These are phyloP conservation scores for Caenorhabditis wallacei DNA, from an alignment of 2,888 invertebrate species.

Conservation along the genomic window DNA sequence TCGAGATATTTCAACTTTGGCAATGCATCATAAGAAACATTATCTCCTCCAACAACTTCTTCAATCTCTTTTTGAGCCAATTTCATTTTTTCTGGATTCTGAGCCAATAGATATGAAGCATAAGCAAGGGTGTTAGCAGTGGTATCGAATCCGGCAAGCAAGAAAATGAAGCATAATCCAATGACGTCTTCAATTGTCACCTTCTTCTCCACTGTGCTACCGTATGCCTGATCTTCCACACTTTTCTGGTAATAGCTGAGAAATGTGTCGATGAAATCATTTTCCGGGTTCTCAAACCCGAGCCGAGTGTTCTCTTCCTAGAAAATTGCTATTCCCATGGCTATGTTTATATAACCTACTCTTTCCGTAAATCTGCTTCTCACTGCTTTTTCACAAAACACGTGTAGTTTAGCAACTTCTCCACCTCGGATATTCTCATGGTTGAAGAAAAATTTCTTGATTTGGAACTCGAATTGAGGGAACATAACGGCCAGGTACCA, in stretches of 20 bases:
- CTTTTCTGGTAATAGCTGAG: constrained; percentile 74
- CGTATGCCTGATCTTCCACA: constrained; percentile 46
- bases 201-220: constrained; percentile 65
- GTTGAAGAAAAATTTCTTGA: constrained; percentile 54
- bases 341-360: too few relatives aligned
- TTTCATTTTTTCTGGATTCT: constrained; percentile 68
- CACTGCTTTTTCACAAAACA: constrained; percentile 32
- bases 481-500: constrained; percentile 57
- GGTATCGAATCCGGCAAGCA: constrained; percentile 84
- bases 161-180: constrained; percentile 75
- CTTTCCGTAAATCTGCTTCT: constrained; percentile 30
- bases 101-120: constrained; percentile 84
- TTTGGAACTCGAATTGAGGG: constrained; percentile 26
- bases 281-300: constrained; percentile 56
- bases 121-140: constrained; percentile 85
- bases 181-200: constrained; percentile 77
- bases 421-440: constrained; percentile 57
- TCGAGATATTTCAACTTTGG: constrained; percentile 77
- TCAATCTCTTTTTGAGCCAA: constrained; percentile 74
- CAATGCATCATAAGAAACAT: constrained; percentile 75
- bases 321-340: too few relatives aligned
- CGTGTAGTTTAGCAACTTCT: constrained; percentile 42
- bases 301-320: constrained; percentile 54
- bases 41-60: constrained; percentile 54
- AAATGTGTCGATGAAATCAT: constrained; percentile 82